Percentiles rank a stretch among this genome's conserved stretches.
Conservation (phyloP, 2,888 invertebrate genomes). For the Orthosia gracilis region DNA sequence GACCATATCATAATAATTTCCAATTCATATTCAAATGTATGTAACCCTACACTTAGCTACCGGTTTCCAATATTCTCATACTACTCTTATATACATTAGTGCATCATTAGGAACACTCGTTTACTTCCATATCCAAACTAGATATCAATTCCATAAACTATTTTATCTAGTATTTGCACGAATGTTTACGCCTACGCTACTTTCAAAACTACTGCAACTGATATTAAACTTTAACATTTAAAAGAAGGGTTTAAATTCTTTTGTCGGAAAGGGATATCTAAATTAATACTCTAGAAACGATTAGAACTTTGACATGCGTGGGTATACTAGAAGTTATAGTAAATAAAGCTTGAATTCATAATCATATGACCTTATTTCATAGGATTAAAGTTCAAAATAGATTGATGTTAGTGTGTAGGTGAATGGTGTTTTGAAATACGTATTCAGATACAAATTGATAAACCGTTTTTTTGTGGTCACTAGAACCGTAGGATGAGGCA, state of each 20-base stretch:
- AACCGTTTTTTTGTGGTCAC: no score
- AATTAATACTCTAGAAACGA: constrained; percentile 46
- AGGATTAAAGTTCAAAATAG: constrained; percentile 46
- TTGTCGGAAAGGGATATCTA: background rate
- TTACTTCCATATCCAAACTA: constrained; percentile 46
- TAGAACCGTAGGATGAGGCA: no score
- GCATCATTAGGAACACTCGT: constrained; percentile 43
- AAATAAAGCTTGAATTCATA: constrained; percentile 25
- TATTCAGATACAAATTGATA: no score
- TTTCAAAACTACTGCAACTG: constrained; percentile 2
- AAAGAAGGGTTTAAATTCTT: background rate
- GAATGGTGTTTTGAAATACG: constrained; percentile 17
- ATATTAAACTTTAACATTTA: background rate
- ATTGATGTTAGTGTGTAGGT: constrained; percentile 15
- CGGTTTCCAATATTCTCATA: constrained; percentile 30
- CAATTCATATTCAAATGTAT: constrained; percentile 12
- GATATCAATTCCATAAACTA: constrained; percentile 51
- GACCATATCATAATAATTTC: constrained; percentile 1
- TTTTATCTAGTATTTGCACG: constrained; percentile 39
- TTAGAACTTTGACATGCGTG: constrained; percentile 65
- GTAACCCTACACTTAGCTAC: constrained; percentile 16
- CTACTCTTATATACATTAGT: constrained; percentile 30
- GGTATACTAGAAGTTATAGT: constrained; percentile 43
- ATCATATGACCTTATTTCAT: constrained; percentile 40
- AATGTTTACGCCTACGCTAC: constrained; percentile 43